A percentile compares a stretch with the other conserved stretches of the same genome.
phyloP scores from a whole-genome alignment of 1,140 invertebrate genomes.

The Bombus balteatus region DNA sequence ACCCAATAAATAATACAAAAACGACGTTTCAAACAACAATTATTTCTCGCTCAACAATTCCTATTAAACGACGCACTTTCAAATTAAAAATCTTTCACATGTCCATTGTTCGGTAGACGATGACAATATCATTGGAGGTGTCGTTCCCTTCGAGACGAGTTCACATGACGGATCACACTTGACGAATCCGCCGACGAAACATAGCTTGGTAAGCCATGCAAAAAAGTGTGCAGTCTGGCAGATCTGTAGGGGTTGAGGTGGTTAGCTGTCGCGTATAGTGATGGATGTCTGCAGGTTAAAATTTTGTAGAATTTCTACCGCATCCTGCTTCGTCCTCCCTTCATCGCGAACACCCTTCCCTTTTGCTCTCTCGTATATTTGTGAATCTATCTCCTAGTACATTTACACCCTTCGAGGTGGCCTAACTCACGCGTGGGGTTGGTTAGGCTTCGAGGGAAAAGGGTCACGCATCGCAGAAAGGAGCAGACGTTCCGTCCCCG shows the following conservation, averaged over 20 bases:
- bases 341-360: constrained; percentile 18
- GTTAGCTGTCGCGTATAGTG: constrained; percentile 60
- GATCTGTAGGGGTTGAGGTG: constrained; percentile 31
- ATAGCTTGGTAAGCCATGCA: constrained; percentile 8
- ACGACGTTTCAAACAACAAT: too few species aligned
- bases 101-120: neutral
- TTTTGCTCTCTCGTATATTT: constrained; percentile 37
- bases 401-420: constrained; percentile 54
- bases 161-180: constrained; percentile 4
- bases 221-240: constrained; percentile 50
- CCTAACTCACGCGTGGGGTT: constrained; percentile 40
- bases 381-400: constrained; percentile 53
- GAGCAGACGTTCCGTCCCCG: constrained; percentile 22
- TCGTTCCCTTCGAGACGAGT: neutral
- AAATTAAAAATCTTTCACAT: neutral
- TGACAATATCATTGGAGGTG: neutral
- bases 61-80: neutral
- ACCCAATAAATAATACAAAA: too few species aligned
- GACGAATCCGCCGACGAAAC: neutral
- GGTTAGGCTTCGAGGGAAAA: constrained; percentile 27
- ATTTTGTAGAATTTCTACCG: constrained; percentile 66
- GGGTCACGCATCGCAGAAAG: constrained; percentile 33
- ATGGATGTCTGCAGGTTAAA: constrained; percentile 70
- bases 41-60: neutral
- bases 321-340: constrained; percentile 32